A percentile compares a stretch with the other conserved stretches of the same genome.
Conservation (phyloP, 2,888 invertebrate genomes). For the Myopa tessellatipennis region DNA sequence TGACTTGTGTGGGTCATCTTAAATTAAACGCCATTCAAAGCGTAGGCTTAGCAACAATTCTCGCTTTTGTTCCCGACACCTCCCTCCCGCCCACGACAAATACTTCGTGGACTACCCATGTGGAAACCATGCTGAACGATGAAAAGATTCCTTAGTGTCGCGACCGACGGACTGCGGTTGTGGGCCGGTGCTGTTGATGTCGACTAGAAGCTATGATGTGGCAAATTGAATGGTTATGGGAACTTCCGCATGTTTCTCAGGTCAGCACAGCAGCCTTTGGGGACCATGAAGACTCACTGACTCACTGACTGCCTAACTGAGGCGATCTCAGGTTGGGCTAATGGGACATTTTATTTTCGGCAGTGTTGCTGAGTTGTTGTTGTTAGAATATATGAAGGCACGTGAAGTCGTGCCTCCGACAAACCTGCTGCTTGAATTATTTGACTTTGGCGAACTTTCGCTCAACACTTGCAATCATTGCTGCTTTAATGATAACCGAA, state of each 20-base stretch:
- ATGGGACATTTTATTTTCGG: neutral
- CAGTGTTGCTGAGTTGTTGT: neutral
- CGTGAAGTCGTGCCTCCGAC: neutral
- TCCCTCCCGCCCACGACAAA: too few relatives aligned
- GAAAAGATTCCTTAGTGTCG: neutral
- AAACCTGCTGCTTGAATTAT: slow-evolving; percentile 15
- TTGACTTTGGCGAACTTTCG: slow-evolving; percentile 21
- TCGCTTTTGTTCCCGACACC: neutral
- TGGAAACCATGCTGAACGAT: neutral
- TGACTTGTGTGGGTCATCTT: neutral
- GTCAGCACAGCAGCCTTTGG: neutral
- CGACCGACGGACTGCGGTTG: too few relatives aligned
- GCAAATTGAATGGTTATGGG: neutral
- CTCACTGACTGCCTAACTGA: neutral
- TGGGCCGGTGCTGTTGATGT: too few relatives aligned
- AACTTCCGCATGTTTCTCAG: neutral
- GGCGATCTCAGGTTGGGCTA: neutral
- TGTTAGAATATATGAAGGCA: neutral
- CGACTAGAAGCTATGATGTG: slow-evolving; percentile 12
- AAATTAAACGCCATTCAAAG: neutral
- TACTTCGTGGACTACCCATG: neutral
- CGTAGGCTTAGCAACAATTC: neutral
- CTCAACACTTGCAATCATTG: slow-evolving; percentile 2
- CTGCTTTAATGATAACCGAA: neutral
- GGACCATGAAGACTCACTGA: too few relatives aligned